These are phyloP conservation scores for Phyllostomus discolor DNA, from an alignment of 2,113 vertebrate species.

Conservation along the genomic window DNA sequence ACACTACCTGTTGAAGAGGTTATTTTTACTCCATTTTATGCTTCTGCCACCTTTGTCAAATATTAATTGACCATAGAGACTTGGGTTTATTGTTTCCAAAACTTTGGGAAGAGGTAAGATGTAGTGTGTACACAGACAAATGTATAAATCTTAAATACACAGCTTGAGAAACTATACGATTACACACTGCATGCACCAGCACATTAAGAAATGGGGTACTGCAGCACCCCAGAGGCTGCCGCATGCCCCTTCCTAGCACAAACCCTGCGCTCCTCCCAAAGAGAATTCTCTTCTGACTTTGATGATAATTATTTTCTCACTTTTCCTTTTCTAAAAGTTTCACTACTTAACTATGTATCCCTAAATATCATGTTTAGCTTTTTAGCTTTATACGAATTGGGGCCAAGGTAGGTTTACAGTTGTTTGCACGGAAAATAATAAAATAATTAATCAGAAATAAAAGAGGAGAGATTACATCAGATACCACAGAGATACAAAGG, in stretches of 20 bases:
- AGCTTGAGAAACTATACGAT: neutral
- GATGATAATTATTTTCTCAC: neutral
- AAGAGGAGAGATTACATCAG: too few species aligned
- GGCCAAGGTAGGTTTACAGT: too few species aligned
- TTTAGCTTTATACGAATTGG: neutral
- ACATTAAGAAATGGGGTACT: neutral
- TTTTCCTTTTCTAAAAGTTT: neutral
- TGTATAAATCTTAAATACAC: neutral
- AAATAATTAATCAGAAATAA: too few species aligned
- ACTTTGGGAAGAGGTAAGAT: neutral
- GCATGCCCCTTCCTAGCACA: neutral
- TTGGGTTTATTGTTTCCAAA: neutral
- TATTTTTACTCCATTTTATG: too few species aligned
- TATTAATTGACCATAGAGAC: too few species aligned
- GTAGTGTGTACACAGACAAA: neutral
- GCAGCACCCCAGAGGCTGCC: neutral
- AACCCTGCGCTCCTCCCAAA: neutral
- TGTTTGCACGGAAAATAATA: too few species aligned
- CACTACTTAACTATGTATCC: neutral
- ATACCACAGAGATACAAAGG: too few species aligned
- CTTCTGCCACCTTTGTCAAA: too few species aligned
- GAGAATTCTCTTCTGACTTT: neutral
- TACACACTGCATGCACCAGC: neutral
- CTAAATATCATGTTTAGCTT: neutral
- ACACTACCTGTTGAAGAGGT: too few species aligned